Percentiles rank a stretch among this genome's conserved stretches.
These are phyloP conservation scores for Leptopterna dolabrata DNA, from an alignment of 2,888 invertebrate genomes.

Conservation along the genomic window DNA sequence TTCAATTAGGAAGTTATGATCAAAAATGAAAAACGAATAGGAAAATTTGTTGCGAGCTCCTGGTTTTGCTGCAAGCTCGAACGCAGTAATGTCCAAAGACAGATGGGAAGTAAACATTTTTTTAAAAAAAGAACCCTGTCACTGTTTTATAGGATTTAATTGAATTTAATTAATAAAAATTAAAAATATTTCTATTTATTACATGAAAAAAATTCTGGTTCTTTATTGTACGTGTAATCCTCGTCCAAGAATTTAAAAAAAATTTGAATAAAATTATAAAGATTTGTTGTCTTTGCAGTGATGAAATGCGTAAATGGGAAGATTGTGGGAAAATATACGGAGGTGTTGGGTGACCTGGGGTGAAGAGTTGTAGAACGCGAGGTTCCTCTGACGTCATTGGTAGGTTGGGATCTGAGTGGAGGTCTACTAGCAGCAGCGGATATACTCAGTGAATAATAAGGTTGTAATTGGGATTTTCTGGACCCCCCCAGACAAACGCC, in stretches of 20 bases:
- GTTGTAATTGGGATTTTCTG: no score
- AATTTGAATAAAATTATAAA: background rate
- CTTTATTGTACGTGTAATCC: constrained; percentile 32
- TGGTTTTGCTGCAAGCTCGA: no score
- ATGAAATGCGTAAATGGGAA: no score
- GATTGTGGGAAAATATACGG: no score
- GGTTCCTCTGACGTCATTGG: no score
- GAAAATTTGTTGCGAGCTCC: constrained; percentile 21
- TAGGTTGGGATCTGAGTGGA: no score
- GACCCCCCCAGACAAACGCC: no score
- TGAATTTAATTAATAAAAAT: constrained; percentile 53
- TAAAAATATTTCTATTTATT: constrained; percentile 54
- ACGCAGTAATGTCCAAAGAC: constrained; percentile 42
- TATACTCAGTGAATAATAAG: no score
- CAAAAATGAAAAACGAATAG: constrained; percentile 22
- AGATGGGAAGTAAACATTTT: constrained; percentile 44
- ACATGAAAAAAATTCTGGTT: constrained; percentile 44
- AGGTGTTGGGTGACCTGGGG: no score
- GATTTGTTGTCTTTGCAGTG: constrained; percentile 20
- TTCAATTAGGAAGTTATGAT: constrained; percentile 6
- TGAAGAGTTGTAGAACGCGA: no score
- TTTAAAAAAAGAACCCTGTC: constrained; percentile 49
- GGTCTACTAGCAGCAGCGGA: no score
- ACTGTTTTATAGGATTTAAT: constrained; percentile 55
- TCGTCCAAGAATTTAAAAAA: constrained; percentile 14